Evolutionary conservation across 2,113 vertebrate genomes (phyloP), one percentile per base, ranked within the genome.

Genomic region (Turnix velox): DNA sequence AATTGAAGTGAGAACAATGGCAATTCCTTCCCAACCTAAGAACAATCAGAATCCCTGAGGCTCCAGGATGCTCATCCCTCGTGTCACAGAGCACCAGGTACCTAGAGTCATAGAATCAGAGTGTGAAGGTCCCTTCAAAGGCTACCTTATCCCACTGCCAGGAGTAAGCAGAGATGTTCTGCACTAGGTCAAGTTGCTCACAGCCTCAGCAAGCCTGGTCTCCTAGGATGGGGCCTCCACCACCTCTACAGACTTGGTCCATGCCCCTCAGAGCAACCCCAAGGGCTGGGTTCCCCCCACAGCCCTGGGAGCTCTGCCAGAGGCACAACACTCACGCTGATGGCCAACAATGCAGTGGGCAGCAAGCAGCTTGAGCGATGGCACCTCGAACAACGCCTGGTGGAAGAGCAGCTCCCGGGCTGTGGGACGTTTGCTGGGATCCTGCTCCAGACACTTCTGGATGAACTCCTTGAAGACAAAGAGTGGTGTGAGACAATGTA

Each of bases 271-370:
- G n/a, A n/a, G n/a, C n/a, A n/a, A n/a, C n/a, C n/a, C n/a, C n/a
- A n/a, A n/a, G n/a, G n/a, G n/a, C n/a, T n/a, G n/a, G n/a, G n/a
- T n/a, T n/a, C n/a, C n/a, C n/a, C n/a, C n/a, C n/a, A n/a, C n/a
- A n/a, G n/a, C n/a, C n/a, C n/a, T n/a, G n/a, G n/a, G n/a, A n/a
- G n/a, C n/a, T n/a, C n/a, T n/a, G n/a, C n/a, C 39, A 2, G 27
- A 39, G 31, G 7, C 28, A 10, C 43, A 43, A 7, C 40, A 98
- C 99, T 99, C 96, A 99, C 99, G 99, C 90, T 99, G 99, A 95
- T 99, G 99, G 92, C 98, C 98, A 76, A 99, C 98, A 28, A 99
- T 99, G 91, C 99, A 99, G 96, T 99, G 99, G 14, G 99, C 99
- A 51, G 99, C 99, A 93, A 99, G 97, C 17, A 99, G 98, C 97